A percentile compares a stretch with the other conserved stretches of the same genome.
phyloP scores from a whole-genome alignment of 2,113 vertebrate genomes.

The Crotalus horridus region DNA sequence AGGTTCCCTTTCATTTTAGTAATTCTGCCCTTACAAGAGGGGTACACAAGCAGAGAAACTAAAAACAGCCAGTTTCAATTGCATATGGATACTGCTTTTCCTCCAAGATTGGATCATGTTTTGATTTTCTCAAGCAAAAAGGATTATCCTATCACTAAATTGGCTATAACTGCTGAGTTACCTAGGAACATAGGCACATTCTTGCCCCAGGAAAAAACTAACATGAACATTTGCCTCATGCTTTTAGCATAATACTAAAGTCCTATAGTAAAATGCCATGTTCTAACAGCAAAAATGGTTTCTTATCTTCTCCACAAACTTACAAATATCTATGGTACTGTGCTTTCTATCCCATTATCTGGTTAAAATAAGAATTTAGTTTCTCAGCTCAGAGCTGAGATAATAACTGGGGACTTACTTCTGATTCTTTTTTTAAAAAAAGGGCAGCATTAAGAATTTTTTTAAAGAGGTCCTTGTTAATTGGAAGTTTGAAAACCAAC shows the following conservation, averaged over 20 bases:
- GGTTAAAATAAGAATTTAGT: slow-evolving; percentile 27
- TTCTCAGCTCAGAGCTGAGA: slow-evolving; percentile 21
- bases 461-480: slow-evolving; percentile 28
- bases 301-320: not conserved
- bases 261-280: not conserved
- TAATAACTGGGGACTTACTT: slow-evolving; percentile 28
- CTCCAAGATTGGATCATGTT: not conserved
- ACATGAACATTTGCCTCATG: not conserved
- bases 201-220: not conserved
- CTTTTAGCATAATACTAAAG: not conserved
- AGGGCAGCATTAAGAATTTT: slow-evolving; percentile 18
- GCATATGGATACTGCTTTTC: not conserved
- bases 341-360: not conserved
- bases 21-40: not conserved
- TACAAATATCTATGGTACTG: not conserved
- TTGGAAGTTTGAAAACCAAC: slow-evolving; percentile 20
- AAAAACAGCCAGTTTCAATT: not conserved
- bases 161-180: not conserved
- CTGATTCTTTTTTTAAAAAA: slow-evolving; percentile 3
- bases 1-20: slow-evolving; percentile 16
- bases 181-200: not conserved
- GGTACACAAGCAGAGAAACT: not conserved
- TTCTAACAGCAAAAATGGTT: not conserved
- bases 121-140: not conserved
- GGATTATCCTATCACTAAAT: not conserved